Base-by-base conservation (phyloP, 1,140 invertebrate genomes). In the Drosophila mauritiana region DNA sequence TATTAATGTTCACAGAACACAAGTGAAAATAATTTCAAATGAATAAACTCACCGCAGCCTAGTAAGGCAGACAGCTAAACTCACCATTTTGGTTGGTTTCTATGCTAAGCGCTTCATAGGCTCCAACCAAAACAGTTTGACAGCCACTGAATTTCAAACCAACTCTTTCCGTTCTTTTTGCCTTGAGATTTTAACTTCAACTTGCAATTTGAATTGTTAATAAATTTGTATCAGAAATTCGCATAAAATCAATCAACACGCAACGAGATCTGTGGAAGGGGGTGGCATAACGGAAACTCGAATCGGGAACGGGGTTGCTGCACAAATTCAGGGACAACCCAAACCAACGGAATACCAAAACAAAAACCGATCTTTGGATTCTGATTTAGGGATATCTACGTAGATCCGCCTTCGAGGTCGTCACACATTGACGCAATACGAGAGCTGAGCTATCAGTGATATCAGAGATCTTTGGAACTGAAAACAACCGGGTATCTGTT, bases 191-290 rank as follows among this genome's bases (percentile, higher is more conserved):
- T 62, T 46, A 51, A 59, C 59, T 70, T 64, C 22, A 36, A 64
- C 36, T 76, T 72, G 46, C 42, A 65, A 85, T 85, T 85, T 88
- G 69, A 88, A 82, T 85, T 85, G 78, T 75, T 85, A 85, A 85
- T 88, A 82, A 73, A 85, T 75, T 49, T 65, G 63, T 73, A 61
- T 63, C 52, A 59, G 76, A 73, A 54, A 55, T 57, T 69, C 63
- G 73, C 68, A 85, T 85, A 65, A 68, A 77, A 77, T 80, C 58
- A 73, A 80, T 73, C 78, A 67, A 67, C 57, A 68, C 64, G 58
- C 55, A 63, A 65, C 70, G 37, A 49, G 34, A 52, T 55, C 55
- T 31, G 69, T 55, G 70, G 45, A 65, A 37, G 46, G 40, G 36
- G 43, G 27, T 6, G 39, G 42, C 27, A 67, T 77, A 80, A 85